A percentile compares a stretch with the other conserved stretches of the same genome.
phyloP scores from a whole-genome alignment of 2,113 vertebrate genomes.

The Salvelinus namaycush region DNA sequence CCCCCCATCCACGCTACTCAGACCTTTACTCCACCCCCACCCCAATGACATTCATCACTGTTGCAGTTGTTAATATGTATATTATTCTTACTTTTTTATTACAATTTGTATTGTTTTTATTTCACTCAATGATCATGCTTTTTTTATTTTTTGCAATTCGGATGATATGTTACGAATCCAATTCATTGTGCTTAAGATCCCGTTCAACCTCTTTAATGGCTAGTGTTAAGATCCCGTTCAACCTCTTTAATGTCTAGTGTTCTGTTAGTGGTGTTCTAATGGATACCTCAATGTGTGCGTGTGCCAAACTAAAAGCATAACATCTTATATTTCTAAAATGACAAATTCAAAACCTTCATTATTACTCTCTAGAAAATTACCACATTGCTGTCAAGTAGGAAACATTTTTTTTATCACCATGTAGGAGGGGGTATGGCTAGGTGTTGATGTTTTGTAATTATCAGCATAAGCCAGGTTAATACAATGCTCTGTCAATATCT shows the following conservation, averaged over 20 bases:
- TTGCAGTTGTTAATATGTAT: no score
- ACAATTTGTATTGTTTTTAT: no score
- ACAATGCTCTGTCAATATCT: neutral
- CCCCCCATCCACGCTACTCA: no score
- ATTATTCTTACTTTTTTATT: no score
- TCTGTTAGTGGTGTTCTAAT: constrained; percentile 43
- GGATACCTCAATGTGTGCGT: constrained; percentile 14
- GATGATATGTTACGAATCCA: no score
- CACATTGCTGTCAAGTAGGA: neutral
- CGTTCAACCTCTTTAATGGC: constrained; percentile 9
- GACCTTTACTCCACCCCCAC: no score
- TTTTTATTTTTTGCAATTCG: no score
- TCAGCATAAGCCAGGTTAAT: neutral
- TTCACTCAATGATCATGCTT: no score
- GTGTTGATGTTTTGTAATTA: constrained; percentile 3
- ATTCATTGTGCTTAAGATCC: no score
- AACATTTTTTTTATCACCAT: neutral
- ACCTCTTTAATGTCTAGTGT: constrained; percentile 24
- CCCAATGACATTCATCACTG: no score
- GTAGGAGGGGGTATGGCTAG: neutral
- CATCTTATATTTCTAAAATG: neutral
- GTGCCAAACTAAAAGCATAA: neutral
- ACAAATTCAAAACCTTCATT: neutral
- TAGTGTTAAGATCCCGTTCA: constrained; percentile 6
- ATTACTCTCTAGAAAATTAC: neutral